phyloP scores from a whole-genome alignment of 1,140 invertebrate genomes.

The Venustaconcha ellipsiformis region DNA sequence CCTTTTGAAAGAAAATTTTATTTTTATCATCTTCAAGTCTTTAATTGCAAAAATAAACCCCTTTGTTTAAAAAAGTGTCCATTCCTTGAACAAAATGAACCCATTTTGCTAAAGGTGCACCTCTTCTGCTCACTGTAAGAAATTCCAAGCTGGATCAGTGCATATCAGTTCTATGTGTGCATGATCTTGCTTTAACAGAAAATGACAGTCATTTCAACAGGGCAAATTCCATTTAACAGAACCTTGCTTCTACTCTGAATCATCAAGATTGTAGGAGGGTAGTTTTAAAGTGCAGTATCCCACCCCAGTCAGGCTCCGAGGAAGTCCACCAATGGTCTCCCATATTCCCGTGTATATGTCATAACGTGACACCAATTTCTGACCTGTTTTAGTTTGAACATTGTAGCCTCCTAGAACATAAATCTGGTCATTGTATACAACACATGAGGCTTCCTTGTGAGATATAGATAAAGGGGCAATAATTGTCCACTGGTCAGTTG shows the following conservation, averaged over 20 bases:
- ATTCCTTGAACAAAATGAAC: too few species aligned
- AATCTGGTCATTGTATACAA: constrained; percentile 66
- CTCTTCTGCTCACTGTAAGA: too few species aligned
- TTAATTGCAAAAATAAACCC: background rate
- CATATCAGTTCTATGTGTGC: too few species aligned
- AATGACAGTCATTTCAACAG: too few species aligned
- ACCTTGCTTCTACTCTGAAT: constrained; percentile 35
- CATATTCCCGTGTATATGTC: constrained; percentile 67
- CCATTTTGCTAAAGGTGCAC: too few species aligned
- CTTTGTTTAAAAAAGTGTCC: background rate
- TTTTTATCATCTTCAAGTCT: background rate
- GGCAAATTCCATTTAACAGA: background rate
- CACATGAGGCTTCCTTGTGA: constrained; percentile 69
- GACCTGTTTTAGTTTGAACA: constrained; percentile 69
- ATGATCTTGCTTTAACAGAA: too few species aligned
- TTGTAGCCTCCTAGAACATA: constrained; percentile 70
- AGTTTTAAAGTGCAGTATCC: constrained; percentile 67
- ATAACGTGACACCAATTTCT: constrained; percentile 67
- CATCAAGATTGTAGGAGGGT: constrained; percentile 62
- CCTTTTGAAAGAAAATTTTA: background rate
- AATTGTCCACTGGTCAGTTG: constrained; percentile 77
- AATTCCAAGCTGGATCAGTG: too few species aligned
- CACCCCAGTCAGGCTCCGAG: constrained; percentile 67
- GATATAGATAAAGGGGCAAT: constrained; percentile 74
- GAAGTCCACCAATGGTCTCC: constrained; percentile 67